Evolutionary conservation across 1,140 invertebrate species (phyloP).

Genomic region (Branchinecta lindahli): DNA sequence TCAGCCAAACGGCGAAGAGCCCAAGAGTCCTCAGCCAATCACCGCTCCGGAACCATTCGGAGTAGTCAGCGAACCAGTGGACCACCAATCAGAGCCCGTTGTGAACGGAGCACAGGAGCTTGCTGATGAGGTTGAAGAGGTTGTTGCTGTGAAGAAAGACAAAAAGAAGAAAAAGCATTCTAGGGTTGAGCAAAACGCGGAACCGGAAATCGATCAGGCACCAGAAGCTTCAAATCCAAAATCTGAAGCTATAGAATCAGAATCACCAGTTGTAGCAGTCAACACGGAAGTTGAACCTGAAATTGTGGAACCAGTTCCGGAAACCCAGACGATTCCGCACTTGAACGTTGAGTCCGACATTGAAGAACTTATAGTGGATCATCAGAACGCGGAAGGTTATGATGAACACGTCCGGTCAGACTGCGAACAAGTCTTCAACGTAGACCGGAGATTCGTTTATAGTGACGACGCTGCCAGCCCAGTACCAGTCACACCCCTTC

Average conservation of each 20-base stretch:
- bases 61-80: neutral
- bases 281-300: neutral
- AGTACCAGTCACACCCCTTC: neutral
- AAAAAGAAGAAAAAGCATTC: slow-evolving; percentile 16
- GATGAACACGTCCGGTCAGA: neutral
- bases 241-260: slow-evolving; percentile 11
- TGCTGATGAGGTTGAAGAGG: slow-evolving; percentile 12
- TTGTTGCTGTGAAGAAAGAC: neutral
- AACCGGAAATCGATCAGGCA: neutral
- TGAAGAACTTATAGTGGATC: neutral
- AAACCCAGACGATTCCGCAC: neutral
- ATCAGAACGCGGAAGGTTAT: neutral
- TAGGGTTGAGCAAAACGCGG: slow-evolving; percentile 7
- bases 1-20: neutral
- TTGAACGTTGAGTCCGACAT: neutral
- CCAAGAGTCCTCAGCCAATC: neutral
- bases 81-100: neutral
- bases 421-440: neutral
- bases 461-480: neutral
- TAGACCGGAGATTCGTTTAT: neutral
- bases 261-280: neutral
- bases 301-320: neutral
- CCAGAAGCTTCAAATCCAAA: neutral
- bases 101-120: slow-evolving; percentile 8
- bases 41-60: neutral